Conservation (phyloP, 2,888 invertebrate genomes). For the Caenorhabditis sp. region DNA sequence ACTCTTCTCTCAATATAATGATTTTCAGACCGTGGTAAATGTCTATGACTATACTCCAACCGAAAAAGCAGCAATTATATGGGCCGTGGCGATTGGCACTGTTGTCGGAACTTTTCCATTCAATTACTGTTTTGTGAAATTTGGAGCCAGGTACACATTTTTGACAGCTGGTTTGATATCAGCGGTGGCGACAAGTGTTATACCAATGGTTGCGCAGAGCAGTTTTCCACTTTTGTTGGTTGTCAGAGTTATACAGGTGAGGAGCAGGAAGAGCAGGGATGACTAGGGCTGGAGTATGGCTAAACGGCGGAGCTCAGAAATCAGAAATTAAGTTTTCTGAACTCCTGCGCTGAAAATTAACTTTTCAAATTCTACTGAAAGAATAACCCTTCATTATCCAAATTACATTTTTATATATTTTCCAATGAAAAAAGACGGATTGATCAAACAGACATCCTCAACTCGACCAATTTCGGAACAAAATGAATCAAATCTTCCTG, state of each 20-base stretch:
- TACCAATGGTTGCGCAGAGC: slow-evolving; percentile 21
- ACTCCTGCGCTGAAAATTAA: too few relatives aligned
- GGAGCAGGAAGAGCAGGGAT: too few relatives aligned
- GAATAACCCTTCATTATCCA: too few relatives aligned
- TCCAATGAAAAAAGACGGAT: too few relatives aligned
- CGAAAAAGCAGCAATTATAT: slow-evolving; percentile 25
- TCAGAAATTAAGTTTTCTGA: too few relatives aligned
- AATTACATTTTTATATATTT: too few relatives aligned
- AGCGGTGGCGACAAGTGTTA: slow-evolving; percentile 20
- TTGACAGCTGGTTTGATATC: slow-evolving; percentile 25
- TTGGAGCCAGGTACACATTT: slow-evolving; percentile 29
- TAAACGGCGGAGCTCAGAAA: too few relatives aligned
- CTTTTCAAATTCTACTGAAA: too few relatives aligned
- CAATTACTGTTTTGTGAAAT: slow-evolving; percentile 31
- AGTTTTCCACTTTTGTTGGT: slow-evolving; percentile 17
- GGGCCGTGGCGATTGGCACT: slow-evolving; percentile 36
- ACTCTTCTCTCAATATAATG: neutral
- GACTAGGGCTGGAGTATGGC: too few relatives aligned
- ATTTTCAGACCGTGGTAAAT: slow-evolving; percentile 4
- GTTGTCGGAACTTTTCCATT: slow-evolving; percentile 32
- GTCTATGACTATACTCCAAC: slow-evolving; percentile 25
- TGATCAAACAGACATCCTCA: too few relatives aligned
- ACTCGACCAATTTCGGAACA: too few relatives aligned
- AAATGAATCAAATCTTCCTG: too few relatives aligned
- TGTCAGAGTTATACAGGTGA: slow-evolving; percentile 33